These are phyloP conservation scores for Lepus oiostolus DNA, from an alignment of 2,797 vertebrate species.

Conservation along the genomic window DNA sequence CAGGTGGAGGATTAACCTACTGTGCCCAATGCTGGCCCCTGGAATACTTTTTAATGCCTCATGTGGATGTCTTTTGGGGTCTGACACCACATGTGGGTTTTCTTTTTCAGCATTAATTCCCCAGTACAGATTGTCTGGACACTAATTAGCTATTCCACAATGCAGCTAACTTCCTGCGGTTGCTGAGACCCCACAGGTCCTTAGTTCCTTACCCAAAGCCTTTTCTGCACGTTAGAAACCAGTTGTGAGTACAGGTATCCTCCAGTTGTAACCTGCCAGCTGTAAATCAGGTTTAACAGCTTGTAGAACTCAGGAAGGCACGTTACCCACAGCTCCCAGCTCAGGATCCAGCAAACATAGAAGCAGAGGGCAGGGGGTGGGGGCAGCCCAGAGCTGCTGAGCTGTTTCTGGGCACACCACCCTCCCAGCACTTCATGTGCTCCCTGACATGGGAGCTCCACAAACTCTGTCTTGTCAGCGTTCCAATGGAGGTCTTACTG, in stretches of 20 bases:
- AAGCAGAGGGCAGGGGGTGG: too few species aligned
- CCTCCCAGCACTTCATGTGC: not conserved
- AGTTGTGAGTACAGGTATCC: not conserved
- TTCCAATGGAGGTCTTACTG: not conserved
- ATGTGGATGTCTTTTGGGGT: not conserved
- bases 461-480: not conserved
- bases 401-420: not conserved
- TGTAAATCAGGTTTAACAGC: not conserved
- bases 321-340: not conserved
- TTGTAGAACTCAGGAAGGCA: not conserved
- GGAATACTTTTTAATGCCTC: not conserved
- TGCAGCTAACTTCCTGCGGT: too few species aligned
- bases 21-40: too few species aligned
- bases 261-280: not conserved
- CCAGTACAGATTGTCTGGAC: not conserved
- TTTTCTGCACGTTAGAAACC: not conserved
- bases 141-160: not conserved
- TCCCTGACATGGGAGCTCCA: not conserved
- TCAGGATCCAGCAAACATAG: not conserved
- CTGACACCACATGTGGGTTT: not conserved
- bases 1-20: too few species aligned
- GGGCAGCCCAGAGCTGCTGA: not conserved
- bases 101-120: not conserved
- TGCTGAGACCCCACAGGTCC: not conserved
- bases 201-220: too few species aligned